A percentile compares a stretch with the other conserved stretches of the same genome.
Conservation (phyloP, 2,888 invertebrate species). For the Xestia sexstrigata region DNA sequence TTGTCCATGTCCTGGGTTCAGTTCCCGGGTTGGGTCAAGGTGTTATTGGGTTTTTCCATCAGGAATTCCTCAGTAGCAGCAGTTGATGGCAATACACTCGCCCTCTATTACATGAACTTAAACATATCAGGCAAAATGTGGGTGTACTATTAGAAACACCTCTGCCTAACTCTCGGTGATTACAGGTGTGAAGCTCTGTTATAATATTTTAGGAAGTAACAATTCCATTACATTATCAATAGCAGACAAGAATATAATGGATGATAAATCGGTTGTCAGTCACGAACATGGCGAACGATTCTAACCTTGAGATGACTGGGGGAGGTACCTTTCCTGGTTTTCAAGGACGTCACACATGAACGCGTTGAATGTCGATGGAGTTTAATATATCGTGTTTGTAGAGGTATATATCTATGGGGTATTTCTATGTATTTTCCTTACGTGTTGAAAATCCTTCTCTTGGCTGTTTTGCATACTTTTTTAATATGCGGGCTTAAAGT, state of each 20-base stretch:
- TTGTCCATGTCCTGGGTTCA: too few species aligned
- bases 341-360: slow-evolving; percentile 28
- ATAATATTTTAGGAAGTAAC: too few species aligned
- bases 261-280: slow-evolving; percentile 48
- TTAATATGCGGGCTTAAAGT: background rate
- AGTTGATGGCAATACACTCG: too few species aligned
- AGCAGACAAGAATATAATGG: slow-evolving; percentile 10
- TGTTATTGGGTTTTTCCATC: too few species aligned
- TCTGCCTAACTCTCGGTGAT: too few species aligned
- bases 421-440: background rate
- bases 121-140: too few species aligned
- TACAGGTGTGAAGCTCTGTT: too few species aligned
- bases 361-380: background rate
- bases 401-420: background rate
- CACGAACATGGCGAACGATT: slow-evolving; percentile 18
- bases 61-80: too few species aligned
- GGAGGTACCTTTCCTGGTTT: background rate
- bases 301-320: slow-evolving; percentile 3
- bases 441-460: background rate
- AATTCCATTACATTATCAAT: slow-evolving; percentile 1
- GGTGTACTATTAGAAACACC: too few species aligned
- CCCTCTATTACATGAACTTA: too few species aligned
- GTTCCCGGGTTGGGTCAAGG: too few species aligned
- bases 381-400: background rate
- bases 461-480: background rate